Base-by-base conservation (phyloP, 2,113 vertebrate species). In the Microtus oregoni region DNA sequence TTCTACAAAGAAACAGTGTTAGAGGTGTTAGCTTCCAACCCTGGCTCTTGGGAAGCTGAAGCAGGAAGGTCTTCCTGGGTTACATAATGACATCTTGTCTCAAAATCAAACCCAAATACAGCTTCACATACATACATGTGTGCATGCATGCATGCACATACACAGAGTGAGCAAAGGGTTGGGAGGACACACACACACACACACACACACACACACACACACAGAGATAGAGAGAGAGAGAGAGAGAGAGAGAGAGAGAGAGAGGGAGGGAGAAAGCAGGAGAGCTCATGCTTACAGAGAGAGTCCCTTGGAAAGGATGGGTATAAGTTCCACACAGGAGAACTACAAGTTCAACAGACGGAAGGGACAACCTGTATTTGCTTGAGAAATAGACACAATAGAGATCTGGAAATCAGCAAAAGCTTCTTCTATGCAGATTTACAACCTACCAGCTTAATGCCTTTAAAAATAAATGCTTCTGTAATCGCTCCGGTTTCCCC, bases 391-490 rank as follows among this genome's bases (percentile, higher is more conserved):
- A 68, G 77, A 79, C 70, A 89, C 47, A 90, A 52, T 19, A 58
- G 19, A 58, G 55, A 58, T 58, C 55, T 58, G 5, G 55, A 58
- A 58, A 58, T 58, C 68, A 94, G 78, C 15, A 50, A 85, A 95
- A 32, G 20, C 47, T 44, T 41, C 35, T 70, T 90, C 41, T 30
- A 4, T 44, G 82, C 30, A 92, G 32, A 9, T 82, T 92, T 94
- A 86, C 26, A 47, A 68, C 58, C 86, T 86, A 86, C 58, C 68
- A 70, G 94, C 70, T 88, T 76, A 79, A 79, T 72, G 76, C 32
- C 94, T 93, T 92, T 19, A 81, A 87, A 94, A 91, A 47, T 86
- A 92, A 88, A 77, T 76, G 87, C 63, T 87, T 75, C 26, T 10
- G 12, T 26, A 88, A 77, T 77, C 52, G 28, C 63, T 11, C 50